Conservation (phyloP, 64 coral and sea anemone species). For the Pachyseris speciosa region DNA sequence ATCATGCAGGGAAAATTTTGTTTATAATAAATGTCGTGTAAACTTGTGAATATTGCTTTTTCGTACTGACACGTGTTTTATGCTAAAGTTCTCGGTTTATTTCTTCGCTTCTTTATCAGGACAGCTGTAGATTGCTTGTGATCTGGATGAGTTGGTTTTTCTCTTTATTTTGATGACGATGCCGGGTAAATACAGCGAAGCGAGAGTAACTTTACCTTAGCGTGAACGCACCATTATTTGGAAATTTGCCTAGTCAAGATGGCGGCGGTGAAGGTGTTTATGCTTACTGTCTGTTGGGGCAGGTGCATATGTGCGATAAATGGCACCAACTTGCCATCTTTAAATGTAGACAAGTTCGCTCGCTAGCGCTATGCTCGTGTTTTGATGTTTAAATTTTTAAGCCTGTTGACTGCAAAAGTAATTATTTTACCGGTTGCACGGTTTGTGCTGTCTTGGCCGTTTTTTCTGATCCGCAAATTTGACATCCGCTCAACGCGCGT, state of each 20-base stretch:
- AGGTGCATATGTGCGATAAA: slow-evolving; percentile 17
- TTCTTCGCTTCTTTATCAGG: not conserved
- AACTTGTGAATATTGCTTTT: not conserved
- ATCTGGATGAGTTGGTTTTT: not conserved
- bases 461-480: not conserved
- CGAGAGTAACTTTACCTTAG: slow-evolving; percentile 5
- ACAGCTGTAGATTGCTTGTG: not conserved
- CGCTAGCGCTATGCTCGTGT: not conserved
- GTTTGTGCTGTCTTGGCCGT: not conserved
- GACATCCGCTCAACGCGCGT: not conserved
- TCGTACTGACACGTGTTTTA: slow-evolving; percentile 10
- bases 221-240: slow-evolving; percentile 41
- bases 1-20: not conserved
- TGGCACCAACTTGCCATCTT: not conserved
- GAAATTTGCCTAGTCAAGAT: slow-evolving; percentile 49
- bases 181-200: not conserved
- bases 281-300: not conserved
- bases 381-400: not conserved
- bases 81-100: not conserved
- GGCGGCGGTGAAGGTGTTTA: slow-evolving; percentile 19
- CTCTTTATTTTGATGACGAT: not conserved
- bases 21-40: not conserved
- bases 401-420: not conserved
- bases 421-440: not conserved
- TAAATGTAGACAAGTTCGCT: not conserved